Conservation (phyloP, 2,888 invertebrate species). For the Isoperla grammatica region DNA sequence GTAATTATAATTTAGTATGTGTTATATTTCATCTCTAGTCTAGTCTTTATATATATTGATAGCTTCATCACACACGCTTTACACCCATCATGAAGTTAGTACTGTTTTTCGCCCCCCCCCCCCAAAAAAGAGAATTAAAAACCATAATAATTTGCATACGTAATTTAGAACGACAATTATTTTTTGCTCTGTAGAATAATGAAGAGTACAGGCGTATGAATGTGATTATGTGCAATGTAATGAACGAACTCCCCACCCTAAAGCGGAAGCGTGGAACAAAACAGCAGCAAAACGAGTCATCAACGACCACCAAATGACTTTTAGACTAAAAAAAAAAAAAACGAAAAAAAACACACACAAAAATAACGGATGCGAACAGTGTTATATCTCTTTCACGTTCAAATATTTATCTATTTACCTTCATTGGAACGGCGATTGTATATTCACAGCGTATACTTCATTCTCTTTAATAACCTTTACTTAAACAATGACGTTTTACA, state of each 20-base stretch:
- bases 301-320: slow-evolving; percentile 11
- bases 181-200: slow-evolving; percentile 5
- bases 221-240: background rate
- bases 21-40: no score
- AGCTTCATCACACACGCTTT: background rate
- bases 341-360: slow-evolving; percentile 6
- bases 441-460: background rate
- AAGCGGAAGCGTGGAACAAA: slow-evolving; percentile 3
- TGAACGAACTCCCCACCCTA: slow-evolving; percentile 9
- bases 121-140: background rate
- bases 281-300: slow-evolving; percentile 3
- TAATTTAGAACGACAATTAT: slow-evolving; percentile 18
- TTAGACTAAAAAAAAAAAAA: slow-evolving; percentile 8
- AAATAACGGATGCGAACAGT: background rate
- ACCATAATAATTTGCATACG: slow-evolving; percentile 14
- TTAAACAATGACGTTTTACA: slow-evolving; percentile 8
- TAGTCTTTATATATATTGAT: no score
- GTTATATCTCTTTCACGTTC: background rate
- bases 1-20: background rate
- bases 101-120: background rate
- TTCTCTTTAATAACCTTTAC: slow-evolving; percentile 7
- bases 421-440: slow-evolving; percentile 4
- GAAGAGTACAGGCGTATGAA: slow-evolving; percentile 7
- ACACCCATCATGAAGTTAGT: background rate
- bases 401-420: slow-evolving; percentile 11